A percentile compares a stretch with the other conserved stretches of the same genome.
phyloP scores from a whole-genome alignment of 1,140 invertebrate species.

The Hylyphantes graminicola region DNA sequence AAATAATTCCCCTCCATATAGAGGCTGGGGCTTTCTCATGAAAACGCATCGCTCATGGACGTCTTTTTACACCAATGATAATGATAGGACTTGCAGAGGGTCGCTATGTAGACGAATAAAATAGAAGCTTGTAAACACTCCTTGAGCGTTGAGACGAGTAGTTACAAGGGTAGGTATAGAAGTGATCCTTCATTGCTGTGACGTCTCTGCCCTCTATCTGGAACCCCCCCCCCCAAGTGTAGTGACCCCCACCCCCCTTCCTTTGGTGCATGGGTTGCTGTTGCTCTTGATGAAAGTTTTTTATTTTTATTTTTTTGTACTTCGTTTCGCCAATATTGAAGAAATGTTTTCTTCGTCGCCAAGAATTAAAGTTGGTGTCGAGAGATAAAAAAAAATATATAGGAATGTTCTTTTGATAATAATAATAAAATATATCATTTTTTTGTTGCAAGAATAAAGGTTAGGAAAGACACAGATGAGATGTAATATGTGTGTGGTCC shows the following conservation, averaged over 20 bases:
- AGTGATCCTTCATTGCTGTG: constrained; percentile 54
- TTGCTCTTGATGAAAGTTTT: constrained; percentile 34
- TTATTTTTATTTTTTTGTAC: no score
- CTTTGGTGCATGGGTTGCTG: constrained; percentile 11
- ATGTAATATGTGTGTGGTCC: background rate
- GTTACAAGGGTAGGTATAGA: constrained; percentile 54
- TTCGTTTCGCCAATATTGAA: constrained; percentile 35
- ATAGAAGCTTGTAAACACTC: constrained; percentile 55
- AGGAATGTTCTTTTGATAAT: no score
- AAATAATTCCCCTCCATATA: constrained; percentile 24
- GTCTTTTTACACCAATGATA: constrained; percentile 56
- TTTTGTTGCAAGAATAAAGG: background rate
- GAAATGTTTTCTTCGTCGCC: constrained; percentile 31
- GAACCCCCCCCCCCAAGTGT: constrained; percentile 18
- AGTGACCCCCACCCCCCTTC: constrained; percentile 29
- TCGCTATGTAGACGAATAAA: constrained; percentile 38
- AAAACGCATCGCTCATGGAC: constrained; percentile 48
- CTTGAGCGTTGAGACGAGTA: constrained; percentile 46
- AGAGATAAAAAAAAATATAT: constrained; percentile 6
- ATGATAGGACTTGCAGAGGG: constrained; percentile 45
- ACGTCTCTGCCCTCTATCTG: constrained; percentile 37
- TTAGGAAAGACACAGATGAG: background rate
- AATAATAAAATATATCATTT: no score
- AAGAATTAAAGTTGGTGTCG: background rate
- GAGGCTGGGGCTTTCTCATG: constrained; percentile 10